Base-by-base conservation (phyloP, 1,140 invertebrate genomes). In the Zaprionus ghesquierei region DNA sequence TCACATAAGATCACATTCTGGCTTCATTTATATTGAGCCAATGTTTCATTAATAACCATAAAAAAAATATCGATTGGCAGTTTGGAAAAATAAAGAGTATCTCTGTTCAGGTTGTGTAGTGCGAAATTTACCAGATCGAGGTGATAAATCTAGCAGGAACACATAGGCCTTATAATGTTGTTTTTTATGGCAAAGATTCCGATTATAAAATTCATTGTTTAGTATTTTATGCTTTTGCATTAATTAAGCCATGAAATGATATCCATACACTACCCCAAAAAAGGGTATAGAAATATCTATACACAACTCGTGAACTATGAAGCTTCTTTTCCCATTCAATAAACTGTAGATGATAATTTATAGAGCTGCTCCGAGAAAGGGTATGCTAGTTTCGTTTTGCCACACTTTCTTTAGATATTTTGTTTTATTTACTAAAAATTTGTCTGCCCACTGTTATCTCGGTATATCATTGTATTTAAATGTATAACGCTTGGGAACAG, bases 391-490 rank as follows among this genome's bases (percentile, higher is more conserved):
- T 69, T 60, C 64, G 56, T n/a, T 38, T 15, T 38, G 49, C 8
- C 2, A 20, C 8, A 22, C 12, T 18, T 41, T 20, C 41, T 58
- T 65, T 18, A 22, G 18, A 3, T 15, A 33, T 29, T 46, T 46
- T 64, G 10, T 44, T 77, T 56, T 73, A 60, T 44, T 61, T 56
- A 68, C 33, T 60, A 69, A 71, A 64, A 71, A 64, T 77, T 80
- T 70, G 75, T 54, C 62, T 51, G 51, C 9, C 55, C 29, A 38
- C 60, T 69, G 61, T 50, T 54, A 64, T 56, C 53, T 49, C 44
- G 53, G 66, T 53, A 58, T 55, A 71, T 78, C 44, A 73, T 72
- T 60, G 69, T 81, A 69, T 69, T 81, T 71, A 79, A 90, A 84
- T 84, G 55, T 84, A 78, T 78, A 90, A 66, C 69, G 80, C 73